Conservation (phyloP, 2,113 vertebrate genomes). For the Platysteira castanea region DNA sequence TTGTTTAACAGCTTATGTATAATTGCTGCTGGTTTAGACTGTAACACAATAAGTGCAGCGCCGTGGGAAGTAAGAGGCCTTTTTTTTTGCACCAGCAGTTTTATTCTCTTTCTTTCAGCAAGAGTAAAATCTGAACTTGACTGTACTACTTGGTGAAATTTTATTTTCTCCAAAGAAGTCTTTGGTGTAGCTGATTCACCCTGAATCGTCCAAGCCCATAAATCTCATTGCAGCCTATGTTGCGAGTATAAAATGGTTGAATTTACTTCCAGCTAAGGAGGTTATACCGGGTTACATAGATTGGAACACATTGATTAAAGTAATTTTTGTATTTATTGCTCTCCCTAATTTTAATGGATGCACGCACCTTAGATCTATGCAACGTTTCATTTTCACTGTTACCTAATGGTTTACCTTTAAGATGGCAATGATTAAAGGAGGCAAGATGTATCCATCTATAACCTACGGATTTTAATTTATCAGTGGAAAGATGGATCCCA, state of each 20-base stretch:
- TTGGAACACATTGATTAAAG: not conserved
- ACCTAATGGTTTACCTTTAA: not conserved
- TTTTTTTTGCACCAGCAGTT: conserved; percentile 8
- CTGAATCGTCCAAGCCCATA: not conserved
- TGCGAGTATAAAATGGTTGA: not conserved
- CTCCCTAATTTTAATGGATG: not conserved
- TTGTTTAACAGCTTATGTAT: conserved; percentile 36
- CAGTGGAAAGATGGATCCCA: not conserved
- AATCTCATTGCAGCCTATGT: not conserved
- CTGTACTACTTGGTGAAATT: not conserved
- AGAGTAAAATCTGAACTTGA: not conserved
- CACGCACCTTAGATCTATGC: not conserved
- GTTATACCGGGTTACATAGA: not conserved
- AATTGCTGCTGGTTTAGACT: conserved; percentile 34
- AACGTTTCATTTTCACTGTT: not conserved
- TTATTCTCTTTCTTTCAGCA: not conserved
- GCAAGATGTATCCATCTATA: not conserved
- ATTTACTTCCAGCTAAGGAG: not conserved
- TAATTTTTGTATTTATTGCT: not conserved
- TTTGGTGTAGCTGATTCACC: not conserved
- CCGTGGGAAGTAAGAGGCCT: not conserved
- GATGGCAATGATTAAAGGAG: not conserved
- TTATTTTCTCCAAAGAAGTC: not conserved
- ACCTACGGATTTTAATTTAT: not conserved
- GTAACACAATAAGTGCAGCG: not conserved